phyloP scores from a whole-genome alignment of 2,888 invertebrate species.

The Drosophila basisetae region DNA sequence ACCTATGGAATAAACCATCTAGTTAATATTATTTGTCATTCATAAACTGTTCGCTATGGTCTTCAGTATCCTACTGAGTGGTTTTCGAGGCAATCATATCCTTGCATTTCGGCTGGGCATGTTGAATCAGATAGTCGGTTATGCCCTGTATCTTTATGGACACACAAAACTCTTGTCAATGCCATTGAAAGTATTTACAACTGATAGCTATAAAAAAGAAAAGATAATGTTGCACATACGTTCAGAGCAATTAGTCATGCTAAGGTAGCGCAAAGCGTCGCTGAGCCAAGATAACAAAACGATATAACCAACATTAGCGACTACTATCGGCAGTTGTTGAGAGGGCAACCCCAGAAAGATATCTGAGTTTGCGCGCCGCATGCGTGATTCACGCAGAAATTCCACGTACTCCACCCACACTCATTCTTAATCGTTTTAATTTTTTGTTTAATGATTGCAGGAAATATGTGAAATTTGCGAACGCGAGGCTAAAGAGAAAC shows the following conservation, averaged over 20 bases:
- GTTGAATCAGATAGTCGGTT: conserved; percentile 32
- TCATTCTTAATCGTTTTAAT: conserved; percentile 18
- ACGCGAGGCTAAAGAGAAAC: conserved; percentile 87
- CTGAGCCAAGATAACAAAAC: conserved; percentile 40
- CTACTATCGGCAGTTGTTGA: background rate
- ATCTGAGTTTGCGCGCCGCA: conserved; percentile 2
- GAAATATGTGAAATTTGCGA: conserved; percentile 90
- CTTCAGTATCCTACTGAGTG: conserved; percentile 42
- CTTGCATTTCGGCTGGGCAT: conserved; percentile 58
- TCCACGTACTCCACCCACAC: background rate
- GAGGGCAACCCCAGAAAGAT: conserved; percentile 45
- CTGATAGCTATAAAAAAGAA: conserved; percentile 54
- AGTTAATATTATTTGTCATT: conserved; percentile 16
- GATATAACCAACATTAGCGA: background rate
- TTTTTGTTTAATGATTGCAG: conserved; percentile 86
- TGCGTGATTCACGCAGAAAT: conserved; percentile 39
- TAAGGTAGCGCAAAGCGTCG: conserved; percentile 27
- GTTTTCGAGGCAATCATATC: conserved; percentile 54
- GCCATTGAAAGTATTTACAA: conserved; percentile 3
- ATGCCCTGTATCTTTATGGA: background rate
- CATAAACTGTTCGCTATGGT: conserved; percentile 57
- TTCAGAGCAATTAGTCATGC: conserved; percentile 63
- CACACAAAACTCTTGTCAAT: background rate
- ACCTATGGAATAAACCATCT: background rate
- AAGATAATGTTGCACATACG: conserved; percentile 56